Percentiles rank a stretch among this genome's conserved stretches.
Conservation (phyloP, 1,140 invertebrate species). For the Scaptodrosophila lebanonensis region DNA sequence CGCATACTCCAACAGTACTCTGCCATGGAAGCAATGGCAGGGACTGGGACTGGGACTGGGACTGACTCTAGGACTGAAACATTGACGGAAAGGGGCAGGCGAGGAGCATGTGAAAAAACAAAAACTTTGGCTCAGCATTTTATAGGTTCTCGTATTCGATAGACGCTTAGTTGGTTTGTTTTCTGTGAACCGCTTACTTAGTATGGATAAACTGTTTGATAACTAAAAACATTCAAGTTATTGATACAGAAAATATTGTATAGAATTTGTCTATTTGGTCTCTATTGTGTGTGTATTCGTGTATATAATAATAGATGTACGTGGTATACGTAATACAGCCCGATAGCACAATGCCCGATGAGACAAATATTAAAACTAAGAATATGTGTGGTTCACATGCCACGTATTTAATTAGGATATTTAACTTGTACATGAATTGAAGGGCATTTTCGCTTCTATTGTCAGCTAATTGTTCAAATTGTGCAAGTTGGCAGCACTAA, state of each 20-base stretch:
- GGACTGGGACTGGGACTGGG: background rate
- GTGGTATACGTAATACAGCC: too few species aligned
- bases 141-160: constrained; percentile 35
- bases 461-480: too few species aligned
- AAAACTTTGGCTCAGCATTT: constrained; percentile 48
- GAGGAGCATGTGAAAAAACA: constrained; percentile 26
- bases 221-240: constrained; percentile 63
- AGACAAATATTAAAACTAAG: too few species aligned
- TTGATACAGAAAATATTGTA: constrained; percentile 64
- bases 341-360: too few species aligned
- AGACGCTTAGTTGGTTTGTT: too few species aligned
- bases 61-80: too few species aligned
- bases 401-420: too few species aligned
- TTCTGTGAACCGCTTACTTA: too few species aligned
- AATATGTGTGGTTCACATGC: too few species aligned
- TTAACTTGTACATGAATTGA: too few species aligned
- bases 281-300: background rate
- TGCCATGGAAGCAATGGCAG: background rate
- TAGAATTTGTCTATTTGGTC: constrained; percentile 28
- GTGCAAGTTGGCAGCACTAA: too few species aligned
- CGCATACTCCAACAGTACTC: constrained; percentile 47
- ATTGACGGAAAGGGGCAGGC: background rate
- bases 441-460: too few species aligned
- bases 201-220: constrained; percentile 70
- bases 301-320: background rate